These are phyloP conservation scores for Dinocampus coccinellae DNA, from an alignment of 2,888 invertebrate species.

Conservation along the genomic window DNA sequence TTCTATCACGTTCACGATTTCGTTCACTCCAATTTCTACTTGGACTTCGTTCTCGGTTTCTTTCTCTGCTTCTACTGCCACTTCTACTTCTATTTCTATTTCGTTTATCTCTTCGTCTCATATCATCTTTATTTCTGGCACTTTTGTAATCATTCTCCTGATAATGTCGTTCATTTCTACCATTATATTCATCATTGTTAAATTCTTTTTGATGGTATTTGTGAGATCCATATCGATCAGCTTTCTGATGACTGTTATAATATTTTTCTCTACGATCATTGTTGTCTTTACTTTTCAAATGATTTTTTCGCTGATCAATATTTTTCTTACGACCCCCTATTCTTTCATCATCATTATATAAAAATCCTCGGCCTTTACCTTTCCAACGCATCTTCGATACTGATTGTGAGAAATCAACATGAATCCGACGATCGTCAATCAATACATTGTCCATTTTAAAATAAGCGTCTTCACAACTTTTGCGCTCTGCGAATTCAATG, in stretches of 20 bases:
- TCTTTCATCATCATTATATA: conserved; percentile 70
- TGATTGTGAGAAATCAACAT: conserved; percentile 99
- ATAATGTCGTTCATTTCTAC: conserved; percentile 38
- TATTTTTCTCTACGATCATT: conserved; percentile 28
- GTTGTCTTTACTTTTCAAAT: background rate
- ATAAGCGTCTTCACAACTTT: conserved; percentile 96
- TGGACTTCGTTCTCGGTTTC: conserved; percentile 28
- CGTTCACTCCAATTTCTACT: conserved; percentile 24
- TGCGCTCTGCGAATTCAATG: conserved; percentile 94
- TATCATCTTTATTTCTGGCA: conserved; percentile 43
- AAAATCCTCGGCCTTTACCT: conserved; percentile 87
- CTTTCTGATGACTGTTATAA: conserved; percentile 28
- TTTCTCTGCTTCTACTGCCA: conserved; percentile 34
- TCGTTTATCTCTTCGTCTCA: conserved; percentile 38
- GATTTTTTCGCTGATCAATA: conserved; percentile 3
- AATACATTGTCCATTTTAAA: conserved; percentile 99
- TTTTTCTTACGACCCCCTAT: conserved; percentile 40
- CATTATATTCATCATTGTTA: conserved; percentile 43
- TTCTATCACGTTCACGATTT: conserved; percentile 28
- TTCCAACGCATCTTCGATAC: conserved; percentile 94
- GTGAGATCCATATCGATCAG: conserved; percentile 21
- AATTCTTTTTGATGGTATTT: conserved; percentile 39
- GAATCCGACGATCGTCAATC: conserved; percentile 98
- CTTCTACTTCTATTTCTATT: conserved; percentile 35
- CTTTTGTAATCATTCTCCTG: conserved; percentile 36